Evolutionary conservation across 64 coral and sea anemone species (phyloP).

Genomic region (Pocillopora verrucosa): DNA sequence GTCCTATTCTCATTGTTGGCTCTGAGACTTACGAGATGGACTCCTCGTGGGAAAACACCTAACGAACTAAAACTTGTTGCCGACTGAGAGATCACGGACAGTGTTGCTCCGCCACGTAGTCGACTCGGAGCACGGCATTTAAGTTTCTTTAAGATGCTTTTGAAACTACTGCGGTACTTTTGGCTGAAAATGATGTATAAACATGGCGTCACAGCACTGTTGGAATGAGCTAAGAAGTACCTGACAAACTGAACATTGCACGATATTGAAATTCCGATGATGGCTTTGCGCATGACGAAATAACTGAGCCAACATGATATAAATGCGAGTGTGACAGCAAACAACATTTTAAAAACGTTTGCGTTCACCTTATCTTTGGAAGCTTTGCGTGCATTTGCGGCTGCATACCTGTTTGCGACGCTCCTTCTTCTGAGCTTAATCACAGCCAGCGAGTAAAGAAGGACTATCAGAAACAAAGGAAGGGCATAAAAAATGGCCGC

Average conservation of each 20-base stretch:
- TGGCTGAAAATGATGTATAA: not conserved
- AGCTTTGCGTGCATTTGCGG: not conserved
- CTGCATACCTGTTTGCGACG: not conserved
- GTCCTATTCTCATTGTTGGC: not conserved
- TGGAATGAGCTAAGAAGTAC: not conserved
- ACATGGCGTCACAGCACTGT: not conserved
- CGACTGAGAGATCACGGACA: not conserved
- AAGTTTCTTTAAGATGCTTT: not conserved
- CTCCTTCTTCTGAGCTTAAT: not conserved
- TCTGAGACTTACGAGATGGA: not conserved
- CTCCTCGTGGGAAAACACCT: not conserved
- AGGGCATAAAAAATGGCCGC: not conserved
- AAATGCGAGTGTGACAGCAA: not conserved
- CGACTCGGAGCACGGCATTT: not conserved
- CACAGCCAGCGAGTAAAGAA: not conserved
- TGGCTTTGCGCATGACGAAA: not conserved
- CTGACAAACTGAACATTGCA: not conserved
- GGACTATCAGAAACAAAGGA: not conserved
- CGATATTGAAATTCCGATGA: not conserved
- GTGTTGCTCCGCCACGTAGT: not conserved
- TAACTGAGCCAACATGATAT: not conserved
- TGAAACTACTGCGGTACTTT: not conserved
- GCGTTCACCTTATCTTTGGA: not conserved
- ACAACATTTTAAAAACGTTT: constrained; percentile 16
- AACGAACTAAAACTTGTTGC: not conserved